Conservation (phyloP, 2,888 invertebrate species). For the Drosophila putrida region DNA sequence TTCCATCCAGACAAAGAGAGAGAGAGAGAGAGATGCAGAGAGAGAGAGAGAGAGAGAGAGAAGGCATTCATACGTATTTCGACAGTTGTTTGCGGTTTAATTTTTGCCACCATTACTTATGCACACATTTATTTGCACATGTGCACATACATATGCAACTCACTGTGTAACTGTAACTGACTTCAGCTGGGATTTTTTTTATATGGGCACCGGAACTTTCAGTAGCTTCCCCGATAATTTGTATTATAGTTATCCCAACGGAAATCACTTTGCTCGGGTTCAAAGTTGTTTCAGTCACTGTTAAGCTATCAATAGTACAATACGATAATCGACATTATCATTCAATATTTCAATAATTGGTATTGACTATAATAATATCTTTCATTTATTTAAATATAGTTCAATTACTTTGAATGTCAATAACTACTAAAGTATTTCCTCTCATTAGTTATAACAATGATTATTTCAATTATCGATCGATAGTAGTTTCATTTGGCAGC, state of each 20-base stretch:
- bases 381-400: too few relatives aligned
- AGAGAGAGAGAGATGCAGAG: neutral
- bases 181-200: slow-evolving; percentile 3
- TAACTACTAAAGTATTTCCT: too few relatives aligned
- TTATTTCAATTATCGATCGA: too few relatives aligned
- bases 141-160: neutral
- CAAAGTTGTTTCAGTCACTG: neutral
- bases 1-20: neutral
- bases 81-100: slow-evolving; percentile 57
- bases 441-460: too few relatives aligned
- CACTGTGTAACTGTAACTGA: slow-evolving; percentile 11
- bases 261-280: slow-evolving; percentile 14
- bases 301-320: neutral
- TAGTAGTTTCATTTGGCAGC: neutral
- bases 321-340: neutral
- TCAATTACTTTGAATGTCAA: too few relatives aligned
- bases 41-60: neutral
- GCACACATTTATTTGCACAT: slow-evolving; percentile 8
- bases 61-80: slow-evolving; percentile 5
- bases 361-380: too few relatives aligned
- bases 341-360: neutral
- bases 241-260: neutral
- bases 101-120: slow-evolving; percentile 39
- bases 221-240: slow-evolving; percentile 10
- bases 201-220: slow-evolving; percentile 5